Conservation (phyloP, 2,888 invertebrate species). For the Lamellibrachia columna region DNA sequence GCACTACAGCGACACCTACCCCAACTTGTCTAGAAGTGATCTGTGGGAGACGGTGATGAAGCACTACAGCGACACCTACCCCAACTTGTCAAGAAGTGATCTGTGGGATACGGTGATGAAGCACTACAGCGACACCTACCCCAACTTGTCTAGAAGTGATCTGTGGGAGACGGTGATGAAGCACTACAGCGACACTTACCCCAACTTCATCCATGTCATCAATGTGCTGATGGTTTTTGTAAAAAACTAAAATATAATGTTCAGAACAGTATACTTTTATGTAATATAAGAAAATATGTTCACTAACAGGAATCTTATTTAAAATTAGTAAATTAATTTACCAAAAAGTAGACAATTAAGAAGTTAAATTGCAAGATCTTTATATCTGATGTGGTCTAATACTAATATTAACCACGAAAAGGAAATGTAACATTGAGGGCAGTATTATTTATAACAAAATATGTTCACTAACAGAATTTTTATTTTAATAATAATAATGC, state of each 20-base stretch:
- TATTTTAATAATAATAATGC: not conserved
- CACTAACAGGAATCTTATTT: too few species aligned
- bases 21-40: not conserved
- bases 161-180: not conserved
- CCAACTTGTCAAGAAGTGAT: not conserved
- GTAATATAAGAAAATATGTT: too few species aligned
- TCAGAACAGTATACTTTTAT: too few species aligned
- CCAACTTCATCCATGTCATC: constrained; percentile 21
- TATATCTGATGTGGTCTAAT: not conserved
- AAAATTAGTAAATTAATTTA: too few species aligned
- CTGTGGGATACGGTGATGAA: not conserved
- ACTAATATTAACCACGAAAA: not conserved
- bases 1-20: not conserved
- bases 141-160: not conserved
- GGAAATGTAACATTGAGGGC: not conserved
- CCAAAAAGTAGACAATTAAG: too few species aligned
- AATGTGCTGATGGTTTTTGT: constrained; percentile 13
- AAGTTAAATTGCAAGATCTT: too few species aligned
- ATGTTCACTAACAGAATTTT: not conserved
- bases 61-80: not conserved
- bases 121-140: not conserved
- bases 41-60: not conserved
- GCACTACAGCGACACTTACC: not conserved
- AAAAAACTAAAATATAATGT: too few species aligned
- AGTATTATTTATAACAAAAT: not conserved